phyloP scores from a whole-genome alignment of 2,888 invertebrate species.

The Blomia tropicalis region DNA sequence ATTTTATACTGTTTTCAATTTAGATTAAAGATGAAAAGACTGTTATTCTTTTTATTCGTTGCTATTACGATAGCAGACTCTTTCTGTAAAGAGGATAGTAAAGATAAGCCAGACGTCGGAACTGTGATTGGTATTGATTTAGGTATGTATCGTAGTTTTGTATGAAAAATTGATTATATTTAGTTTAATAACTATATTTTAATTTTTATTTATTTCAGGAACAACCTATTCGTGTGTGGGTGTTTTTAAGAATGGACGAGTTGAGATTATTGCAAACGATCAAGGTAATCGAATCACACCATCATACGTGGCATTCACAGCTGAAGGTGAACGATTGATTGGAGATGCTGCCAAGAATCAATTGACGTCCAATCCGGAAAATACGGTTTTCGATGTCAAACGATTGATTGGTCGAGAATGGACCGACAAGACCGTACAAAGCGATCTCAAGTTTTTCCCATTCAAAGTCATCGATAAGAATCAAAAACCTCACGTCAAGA shows the following conservation, averaged over 20 bases:
- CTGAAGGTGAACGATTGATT: slow-evolving; percentile 84
- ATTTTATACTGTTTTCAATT: too few relatives aligned
- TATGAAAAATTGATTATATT: too few relatives aligned
- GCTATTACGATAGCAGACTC: background rate
- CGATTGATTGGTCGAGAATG: slow-evolving; percentile 92
- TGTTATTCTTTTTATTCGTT: background rate
- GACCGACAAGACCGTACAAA: slow-evolving; percentile 75
- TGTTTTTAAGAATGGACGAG: slow-evolving; percentile 88
- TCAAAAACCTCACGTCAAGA: slow-evolving; percentile 82
- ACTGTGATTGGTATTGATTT: slow-evolving; percentile 97
- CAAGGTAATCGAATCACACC: slow-evolving; percentile 97
- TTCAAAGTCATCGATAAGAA: slow-evolving; percentile 81
- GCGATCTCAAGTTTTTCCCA: slow-evolving; percentile 91
- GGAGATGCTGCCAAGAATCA: slow-evolving; percentile 99
- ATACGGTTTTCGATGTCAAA: slow-evolving; percentile 96
- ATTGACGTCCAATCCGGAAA: slow-evolving; percentile 93
- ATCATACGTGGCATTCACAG: slow-evolving; percentile 90
- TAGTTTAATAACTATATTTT: too few relatives aligned
- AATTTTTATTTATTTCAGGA: slow-evolving; percentile 48
- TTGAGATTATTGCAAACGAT: slow-evolving; percentile 96
- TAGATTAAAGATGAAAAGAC: background rate
- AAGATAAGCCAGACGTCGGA: slow-evolving; percentile 45
- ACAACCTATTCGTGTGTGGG: slow-evolving; percentile 96
- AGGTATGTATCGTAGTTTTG: slow-evolving; percentile 37
- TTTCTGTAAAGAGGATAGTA: background rate